These are phyloP conservation scores for Danio kyathit DNA, from an alignment of 2,797 vertebrate genomes.

Conservation along the genomic window DNA sequence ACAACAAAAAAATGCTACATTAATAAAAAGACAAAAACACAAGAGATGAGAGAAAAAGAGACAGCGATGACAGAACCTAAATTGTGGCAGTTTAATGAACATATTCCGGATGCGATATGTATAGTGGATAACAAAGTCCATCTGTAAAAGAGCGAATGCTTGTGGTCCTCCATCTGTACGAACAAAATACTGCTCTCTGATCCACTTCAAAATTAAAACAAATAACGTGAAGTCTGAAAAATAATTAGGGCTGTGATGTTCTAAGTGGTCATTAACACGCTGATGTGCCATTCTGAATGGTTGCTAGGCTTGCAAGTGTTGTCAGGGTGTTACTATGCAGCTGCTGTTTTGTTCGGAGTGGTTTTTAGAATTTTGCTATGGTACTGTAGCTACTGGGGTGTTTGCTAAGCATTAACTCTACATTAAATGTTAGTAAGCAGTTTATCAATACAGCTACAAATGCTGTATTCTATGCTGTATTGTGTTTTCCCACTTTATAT, in stretches of 20 bases:
- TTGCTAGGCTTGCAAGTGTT: not conserved
- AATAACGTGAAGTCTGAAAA: not conserved
- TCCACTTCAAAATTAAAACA: not conserved
- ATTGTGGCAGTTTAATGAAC: constrained; percentile 36
- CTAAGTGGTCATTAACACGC: not conserved
- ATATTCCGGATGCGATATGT: constrained; percentile 20
- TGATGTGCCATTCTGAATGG: not conserved
- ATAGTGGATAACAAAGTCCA: constrained; percentile 26
- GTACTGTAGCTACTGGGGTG: too few species aligned
- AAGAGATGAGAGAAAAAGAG: constrained; percentile 21
- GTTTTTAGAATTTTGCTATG: not conserved
- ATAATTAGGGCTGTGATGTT: not conserved
- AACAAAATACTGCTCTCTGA: not conserved
- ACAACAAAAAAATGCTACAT: constrained; percentile 37
- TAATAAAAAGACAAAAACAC: constrained; percentile 40
- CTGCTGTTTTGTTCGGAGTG: not conserved
- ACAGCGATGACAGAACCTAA: constrained; percentile 36
- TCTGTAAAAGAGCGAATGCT: not conserved
- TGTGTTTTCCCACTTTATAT: too few species aligned
- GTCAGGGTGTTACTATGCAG: not conserved
- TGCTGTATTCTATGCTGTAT: too few species aligned
- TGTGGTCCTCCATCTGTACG: not conserved
- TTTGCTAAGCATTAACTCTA: too few species aligned
- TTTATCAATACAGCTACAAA: too few species aligned
- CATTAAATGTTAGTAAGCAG: too few species aligned